Evolutionary conservation across 1,140 invertebrate genomes (phyloP), one percentile per base, ranked within the genome.

Genomic region (Scaptodrosophila lebanonensis): DNA sequence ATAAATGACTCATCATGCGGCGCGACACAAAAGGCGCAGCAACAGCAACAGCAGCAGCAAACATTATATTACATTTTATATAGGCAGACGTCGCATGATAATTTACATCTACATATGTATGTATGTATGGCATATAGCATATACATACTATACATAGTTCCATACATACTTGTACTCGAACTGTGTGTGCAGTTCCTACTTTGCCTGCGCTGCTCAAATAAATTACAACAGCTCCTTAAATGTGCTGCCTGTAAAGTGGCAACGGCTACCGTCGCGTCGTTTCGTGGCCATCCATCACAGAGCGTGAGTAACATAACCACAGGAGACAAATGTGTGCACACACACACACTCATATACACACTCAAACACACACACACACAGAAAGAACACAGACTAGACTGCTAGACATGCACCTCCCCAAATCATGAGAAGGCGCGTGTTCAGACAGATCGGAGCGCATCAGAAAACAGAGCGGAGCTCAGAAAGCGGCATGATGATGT

Each of bases 341-440:
- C n/a, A n/a, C n/a, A n/a, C n/a, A n/a, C n/a, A n/a, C n/a, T n/a
- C n/a, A n/a, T n/a, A n/a, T n/a, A n/a, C 15, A 38, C 32, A n/a
- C 25, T 20, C 30, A 35, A 36, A 45, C 11, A 29, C 42, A 8
- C 35, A 53, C 32, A 36, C 11, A 48, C 32, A 61, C 20, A 22
- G 11, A 53, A 13, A 8, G 48, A 20, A 32, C 9, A 42, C 13
- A n/a, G 15, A 9, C 25, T 16, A 27, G 18, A 40, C 6, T 12
- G 18, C 25, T 16, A 20, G 51, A 16, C 25, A 48, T 16, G 72
- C 59, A 62, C 70, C 73, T 75, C 73, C 73, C 73, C 68, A 52
- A 79, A 82, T 82, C 68, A 61, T 66, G 75, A 43, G 40, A 65
- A 40, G 59, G 64, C 73, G 72, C 51, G 72, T 57, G 67, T 27